Conservation (phyloP, 64 coral and sea anemone species). For the Acropora yongei region DNA sequence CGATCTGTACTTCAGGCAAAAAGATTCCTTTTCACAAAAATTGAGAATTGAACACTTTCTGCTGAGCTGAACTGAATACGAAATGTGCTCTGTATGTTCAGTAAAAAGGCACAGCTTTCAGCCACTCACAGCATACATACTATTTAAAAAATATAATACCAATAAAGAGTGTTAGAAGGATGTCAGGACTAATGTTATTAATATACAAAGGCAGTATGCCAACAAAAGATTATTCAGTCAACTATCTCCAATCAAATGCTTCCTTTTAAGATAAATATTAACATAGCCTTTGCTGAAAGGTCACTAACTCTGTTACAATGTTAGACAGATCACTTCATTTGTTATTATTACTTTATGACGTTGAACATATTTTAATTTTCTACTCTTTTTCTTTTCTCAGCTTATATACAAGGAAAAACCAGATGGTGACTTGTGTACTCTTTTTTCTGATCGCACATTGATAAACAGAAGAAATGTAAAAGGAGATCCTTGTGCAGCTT, state of each 20-base stretch:
- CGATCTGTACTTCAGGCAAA: too few species aligned
- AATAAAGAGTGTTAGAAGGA: too few species aligned
- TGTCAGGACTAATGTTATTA: background rate
- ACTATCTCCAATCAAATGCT: too few species aligned
- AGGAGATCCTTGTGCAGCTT: slow-evolving; percentile 35
- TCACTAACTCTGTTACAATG: background rate
- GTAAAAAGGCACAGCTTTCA: too few species aligned
- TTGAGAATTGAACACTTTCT: background rate
- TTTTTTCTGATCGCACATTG: slow-evolving; percentile 27
- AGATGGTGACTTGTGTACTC: slow-evolving; percentile 19
- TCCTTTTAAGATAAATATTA: background rate
- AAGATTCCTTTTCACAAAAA: too few species aligned
- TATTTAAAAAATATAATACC: too few species aligned
- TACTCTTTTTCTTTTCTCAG: slow-evolving; percentile 8
- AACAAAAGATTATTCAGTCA: background rate
- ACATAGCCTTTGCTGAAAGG: background rate
- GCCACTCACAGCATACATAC: too few species aligned
- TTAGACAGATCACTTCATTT: background rate
- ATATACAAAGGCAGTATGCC: background rate
- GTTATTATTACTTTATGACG: background rate
- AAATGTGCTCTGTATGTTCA: background rate
- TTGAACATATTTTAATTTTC: background rate
- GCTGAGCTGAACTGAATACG: background rate
- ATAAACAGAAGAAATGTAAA: slow-evolving; percentile 47
- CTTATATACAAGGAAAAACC: slow-evolving; percentile 1